Evolutionary conservation across 2,113 vertebrate genomes (phyloP).

Genomic region (Tychaedon coryphoeus): DNA sequence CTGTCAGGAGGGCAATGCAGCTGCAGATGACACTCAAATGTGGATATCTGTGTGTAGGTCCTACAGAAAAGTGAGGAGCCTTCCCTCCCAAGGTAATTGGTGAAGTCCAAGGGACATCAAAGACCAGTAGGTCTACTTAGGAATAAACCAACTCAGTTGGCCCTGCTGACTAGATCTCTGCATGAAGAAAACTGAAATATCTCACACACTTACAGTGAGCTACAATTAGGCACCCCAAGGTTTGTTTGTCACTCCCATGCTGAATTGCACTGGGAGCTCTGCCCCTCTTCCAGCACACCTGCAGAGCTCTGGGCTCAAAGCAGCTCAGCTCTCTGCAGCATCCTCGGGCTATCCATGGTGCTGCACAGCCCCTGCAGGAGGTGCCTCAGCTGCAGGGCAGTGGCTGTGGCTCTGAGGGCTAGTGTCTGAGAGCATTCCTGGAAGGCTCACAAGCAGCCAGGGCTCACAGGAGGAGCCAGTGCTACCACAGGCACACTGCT

Average conservation of each 20-base stretch:
- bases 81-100: not conserved
- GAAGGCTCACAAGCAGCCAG: not conserved
- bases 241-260: not conserved
- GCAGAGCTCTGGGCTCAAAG: not conserved
- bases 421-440: not conserved
- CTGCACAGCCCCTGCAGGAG: not conserved
- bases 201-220: not conserved
- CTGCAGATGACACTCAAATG: not conserved
- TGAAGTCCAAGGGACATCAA: not conserved
- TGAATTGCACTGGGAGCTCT: not conserved
- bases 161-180: not conserved
- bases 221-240: not conserved
- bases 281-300: not conserved
- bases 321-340: not conserved
- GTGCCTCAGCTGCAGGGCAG: fast-evolving
- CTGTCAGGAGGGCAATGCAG: not conserved
- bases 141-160: not conserved
- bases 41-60: not conserved
- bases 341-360: not conserved
- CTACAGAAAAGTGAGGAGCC: not conserved
- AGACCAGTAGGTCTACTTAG: not conserved
- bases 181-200: not conserved
- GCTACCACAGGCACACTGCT: not conserved
- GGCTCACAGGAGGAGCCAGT: not conserved
- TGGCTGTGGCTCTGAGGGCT: not conserved